These are phyloP conservation scores for Brachylomia viminalis DNA, from an alignment of 2,888 invertebrate species.

Conservation along the genomic window DNA sequence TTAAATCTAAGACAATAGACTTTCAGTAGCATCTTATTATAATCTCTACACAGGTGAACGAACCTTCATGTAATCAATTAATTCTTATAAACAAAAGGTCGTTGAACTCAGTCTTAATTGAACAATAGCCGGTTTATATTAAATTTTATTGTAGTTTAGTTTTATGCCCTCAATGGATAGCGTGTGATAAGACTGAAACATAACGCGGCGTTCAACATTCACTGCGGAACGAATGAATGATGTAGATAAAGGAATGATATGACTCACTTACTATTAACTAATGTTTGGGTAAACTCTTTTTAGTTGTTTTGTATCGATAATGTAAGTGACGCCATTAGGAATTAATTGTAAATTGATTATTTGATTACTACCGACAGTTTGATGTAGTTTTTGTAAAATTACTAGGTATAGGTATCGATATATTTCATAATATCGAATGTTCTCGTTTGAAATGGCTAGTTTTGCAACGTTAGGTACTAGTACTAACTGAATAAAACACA, in stretches of 20 bases:
- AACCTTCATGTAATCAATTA: slow-evolving; percentile 7
- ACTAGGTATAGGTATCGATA: too few relatives aligned
- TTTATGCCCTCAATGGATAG: slow-evolving; percentile 53
- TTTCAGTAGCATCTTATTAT: not conserved
- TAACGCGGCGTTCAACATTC: slow-evolving; percentile 40
- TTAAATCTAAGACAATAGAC: not conserved
- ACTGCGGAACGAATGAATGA: slow-evolving; percentile 36
- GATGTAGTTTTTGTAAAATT: not conserved
- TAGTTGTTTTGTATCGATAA: not conserved
- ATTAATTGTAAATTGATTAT: not conserved
- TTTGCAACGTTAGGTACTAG: not conserved
- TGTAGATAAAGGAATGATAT: slow-evolving; percentile 48
- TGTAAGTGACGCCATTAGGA: not conserved
- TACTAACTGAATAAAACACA: not conserved
- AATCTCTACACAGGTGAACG: slow-evolving; percentile 22
- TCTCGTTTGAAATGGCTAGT: not conserved
- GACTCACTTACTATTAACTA: slow-evolving; percentile 26
- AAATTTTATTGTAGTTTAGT: slow-evolving; percentile 53
- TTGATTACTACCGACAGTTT: not conserved
- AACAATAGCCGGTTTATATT: slow-evolving; percentile 56
- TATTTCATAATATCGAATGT: not conserved
- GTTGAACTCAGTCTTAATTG: slow-evolving; percentile 58
- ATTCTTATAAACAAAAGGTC: slow-evolving; percentile 38
- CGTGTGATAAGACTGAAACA: slow-evolving; percentile 64
- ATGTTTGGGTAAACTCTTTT: slow-evolving; percentile 40